Percentiles rank a stretch among this genome's conserved stretches.
Conservation (phyloP, 2,797 vertebrate species). For the Gadopsis bispinosus region DNA sequence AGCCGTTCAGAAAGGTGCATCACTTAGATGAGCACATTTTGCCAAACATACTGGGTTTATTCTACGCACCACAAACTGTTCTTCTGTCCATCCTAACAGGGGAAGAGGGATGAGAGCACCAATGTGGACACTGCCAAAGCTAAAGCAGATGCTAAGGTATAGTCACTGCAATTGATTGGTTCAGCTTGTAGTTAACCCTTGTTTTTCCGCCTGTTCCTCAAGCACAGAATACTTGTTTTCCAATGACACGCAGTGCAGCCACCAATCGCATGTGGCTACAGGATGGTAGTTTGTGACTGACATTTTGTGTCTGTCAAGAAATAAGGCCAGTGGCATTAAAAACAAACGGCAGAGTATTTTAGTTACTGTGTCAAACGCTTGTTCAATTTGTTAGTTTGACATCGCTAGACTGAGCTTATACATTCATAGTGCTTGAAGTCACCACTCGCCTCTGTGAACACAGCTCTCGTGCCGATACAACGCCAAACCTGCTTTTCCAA, state of each 20-base stretch:
- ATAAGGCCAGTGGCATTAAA: not conserved
- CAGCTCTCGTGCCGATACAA: not conserved
- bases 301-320: not conserved
- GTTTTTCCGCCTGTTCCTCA: not conserved
- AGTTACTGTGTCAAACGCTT: not conserved
- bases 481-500: not conserved
- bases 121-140: conserved; percentile 83
- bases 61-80: not conserved
- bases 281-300: too few relatives aligned
- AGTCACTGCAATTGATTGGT: not conserved
- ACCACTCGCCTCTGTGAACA: not conserved
- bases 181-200: not conserved
- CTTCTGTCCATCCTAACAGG: conserved; percentile 66
- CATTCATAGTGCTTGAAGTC: not conserved
- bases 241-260: too few relatives aligned
- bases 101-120: conserved; percentile 87
- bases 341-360: not conserved
- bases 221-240: not conserved
- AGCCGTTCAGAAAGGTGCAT: not conserved
- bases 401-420: not conserved
- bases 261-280: not conserved
- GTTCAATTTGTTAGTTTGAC: not conserved
- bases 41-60: not conserved
- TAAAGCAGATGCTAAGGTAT: conserved; percentile 88
- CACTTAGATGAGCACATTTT: not conserved